Evolutionary conservation across 1,140 invertebrate genomes (phyloP).

Genomic region (Physella acuta): DNA sequence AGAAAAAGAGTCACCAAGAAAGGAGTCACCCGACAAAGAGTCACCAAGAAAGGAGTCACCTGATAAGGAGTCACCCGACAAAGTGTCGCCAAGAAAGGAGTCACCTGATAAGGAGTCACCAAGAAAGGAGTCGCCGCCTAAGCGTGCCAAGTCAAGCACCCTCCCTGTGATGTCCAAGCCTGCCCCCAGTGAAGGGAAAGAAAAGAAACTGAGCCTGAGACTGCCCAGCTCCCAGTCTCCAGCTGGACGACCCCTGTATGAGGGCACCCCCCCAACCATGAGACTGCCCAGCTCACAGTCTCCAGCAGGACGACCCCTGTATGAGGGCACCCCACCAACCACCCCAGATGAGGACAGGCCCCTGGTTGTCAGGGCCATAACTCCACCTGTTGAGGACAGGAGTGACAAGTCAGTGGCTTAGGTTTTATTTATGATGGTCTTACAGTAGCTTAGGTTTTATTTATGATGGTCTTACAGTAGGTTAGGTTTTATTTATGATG

Average conservation of each 20-base stretch:
- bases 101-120: too few species aligned
- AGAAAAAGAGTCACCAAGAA: neutral
- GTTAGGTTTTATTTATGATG: too few species aligned
- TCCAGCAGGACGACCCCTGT: slow-evolving; percentile 40
- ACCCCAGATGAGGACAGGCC: slow-evolving; percentile 42
- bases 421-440: too few species aligned
- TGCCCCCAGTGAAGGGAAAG: too few species aligned
- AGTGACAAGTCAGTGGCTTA: slow-evolving; percentile 6
- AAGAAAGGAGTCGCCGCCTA: neutral
- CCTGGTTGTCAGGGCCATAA: slow-evolving; percentile 37
- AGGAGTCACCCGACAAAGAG: neutral
- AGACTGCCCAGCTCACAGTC: slow-evolving; percentile 28
- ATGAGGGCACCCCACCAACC: slow-evolving; percentile 47
- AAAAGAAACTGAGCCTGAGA: neutral
- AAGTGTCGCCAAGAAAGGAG: too few species aligned
- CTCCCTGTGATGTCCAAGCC: neutral
- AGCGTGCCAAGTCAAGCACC: neutral
- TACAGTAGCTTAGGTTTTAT: too few species aligned
- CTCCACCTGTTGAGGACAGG: slow-evolving; percentile 34
- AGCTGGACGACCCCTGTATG: too few species aligned
- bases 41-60: neutral
- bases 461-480: too few species aligned
- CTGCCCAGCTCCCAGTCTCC: neutral
- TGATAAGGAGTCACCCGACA: neutral
- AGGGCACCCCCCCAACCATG: slow-evolving; percentile 24